A percentile compares a stretch with the other conserved stretches of the same genome.
Conservation (phyloP, 2,797 vertebrate genomes). For the Phataginus tetradactyla region DNA sequence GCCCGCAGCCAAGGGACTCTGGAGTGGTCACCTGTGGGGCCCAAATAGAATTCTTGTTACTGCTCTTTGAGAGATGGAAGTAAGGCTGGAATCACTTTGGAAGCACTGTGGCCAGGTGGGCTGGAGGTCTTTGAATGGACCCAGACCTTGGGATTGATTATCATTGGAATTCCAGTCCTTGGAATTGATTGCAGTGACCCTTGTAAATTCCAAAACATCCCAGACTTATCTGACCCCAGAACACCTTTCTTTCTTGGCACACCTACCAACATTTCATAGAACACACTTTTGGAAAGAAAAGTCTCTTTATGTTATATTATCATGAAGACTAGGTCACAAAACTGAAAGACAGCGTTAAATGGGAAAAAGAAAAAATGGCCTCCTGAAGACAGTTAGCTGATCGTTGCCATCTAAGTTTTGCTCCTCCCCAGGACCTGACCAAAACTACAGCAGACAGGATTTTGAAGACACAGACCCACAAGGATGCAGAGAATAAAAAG, state of each 20-base stretch:
- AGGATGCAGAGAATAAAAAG: accelerated
- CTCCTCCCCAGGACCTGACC: background rate
- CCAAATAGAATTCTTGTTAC: background rate
- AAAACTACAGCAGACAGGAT: accelerated
- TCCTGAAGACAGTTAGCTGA: accelerated
- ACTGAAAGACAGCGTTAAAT: accelerated
- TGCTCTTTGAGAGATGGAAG: no score
- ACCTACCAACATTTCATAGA: background rate
- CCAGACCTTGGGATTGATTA: background rate
- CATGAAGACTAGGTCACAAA: accelerated
- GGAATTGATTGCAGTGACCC: background rate
- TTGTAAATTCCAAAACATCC: background rate
- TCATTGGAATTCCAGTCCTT: background rate
- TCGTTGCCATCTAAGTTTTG: accelerated
- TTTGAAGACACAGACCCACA: background rate
- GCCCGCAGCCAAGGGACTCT: background rate
- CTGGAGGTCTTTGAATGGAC: accelerated
- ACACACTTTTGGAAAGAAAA: background rate
- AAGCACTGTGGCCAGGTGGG: accelerated
- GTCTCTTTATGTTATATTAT: no score
- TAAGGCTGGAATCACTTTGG: accelerated
- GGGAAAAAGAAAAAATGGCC: accelerated
- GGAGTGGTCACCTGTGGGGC: accelerated
- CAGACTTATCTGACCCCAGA: background rate
- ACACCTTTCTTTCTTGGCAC: background rate